Evolutionary conservation across 2,113 vertebrate species (phyloP).

Genomic region (Larimichthys crocea): DNA sequence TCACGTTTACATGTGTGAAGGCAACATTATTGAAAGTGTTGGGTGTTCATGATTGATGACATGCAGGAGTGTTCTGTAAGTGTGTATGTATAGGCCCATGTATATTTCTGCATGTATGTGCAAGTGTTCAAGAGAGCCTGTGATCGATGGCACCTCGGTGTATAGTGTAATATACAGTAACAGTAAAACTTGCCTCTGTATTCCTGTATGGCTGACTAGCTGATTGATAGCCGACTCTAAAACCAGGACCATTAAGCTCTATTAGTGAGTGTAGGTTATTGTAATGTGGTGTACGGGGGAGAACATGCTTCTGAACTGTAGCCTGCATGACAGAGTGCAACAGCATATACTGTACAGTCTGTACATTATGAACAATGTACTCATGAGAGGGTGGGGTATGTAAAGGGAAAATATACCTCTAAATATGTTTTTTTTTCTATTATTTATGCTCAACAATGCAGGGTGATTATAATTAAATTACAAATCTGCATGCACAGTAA

Average conservation of each 20-base stretch:
- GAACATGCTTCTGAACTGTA: slow-evolving; percentile 59
- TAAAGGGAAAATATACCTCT: background rate
- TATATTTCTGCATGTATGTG: slow-evolving; percentile 17
- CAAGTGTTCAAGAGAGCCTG: slow-evolving; percentile 37
- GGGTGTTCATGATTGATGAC: slow-evolving; percentile 64
- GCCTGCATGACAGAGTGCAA: slow-evolving; percentile 44
- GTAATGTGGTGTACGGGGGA: slow-evolving; percentile 52
- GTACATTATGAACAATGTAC: background rate
- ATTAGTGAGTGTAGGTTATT: slow-evolving; percentile 59
- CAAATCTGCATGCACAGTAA: background rate
- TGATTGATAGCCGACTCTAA: slow-evolving; percentile 70
- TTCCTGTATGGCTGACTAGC: slow-evolving; percentile 52
- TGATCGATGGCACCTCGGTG: slow-evolving; percentile 68
- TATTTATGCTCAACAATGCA: background rate
- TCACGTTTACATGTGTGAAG: slow-evolving; percentile 63
- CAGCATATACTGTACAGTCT: slow-evolving; percentile 8
- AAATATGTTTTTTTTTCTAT: background rate
- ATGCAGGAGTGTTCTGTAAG: background rate
- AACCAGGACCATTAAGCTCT: slow-evolving; percentile 67
- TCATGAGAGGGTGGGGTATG: background rate
- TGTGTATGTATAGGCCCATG: slow-evolving; percentile 6
- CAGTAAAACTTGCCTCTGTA: slow-evolving; percentile 53
- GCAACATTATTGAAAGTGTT: slow-evolving; percentile 51
- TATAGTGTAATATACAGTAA: slow-evolving; percentile 59
- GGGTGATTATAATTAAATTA: background rate